A percentile compares a stretch with the other conserved stretches of the same genome.
phyloP scores from a whole-genome alignment of 2,113 vertebrate species.

The Hippotragus niger region DNA sequence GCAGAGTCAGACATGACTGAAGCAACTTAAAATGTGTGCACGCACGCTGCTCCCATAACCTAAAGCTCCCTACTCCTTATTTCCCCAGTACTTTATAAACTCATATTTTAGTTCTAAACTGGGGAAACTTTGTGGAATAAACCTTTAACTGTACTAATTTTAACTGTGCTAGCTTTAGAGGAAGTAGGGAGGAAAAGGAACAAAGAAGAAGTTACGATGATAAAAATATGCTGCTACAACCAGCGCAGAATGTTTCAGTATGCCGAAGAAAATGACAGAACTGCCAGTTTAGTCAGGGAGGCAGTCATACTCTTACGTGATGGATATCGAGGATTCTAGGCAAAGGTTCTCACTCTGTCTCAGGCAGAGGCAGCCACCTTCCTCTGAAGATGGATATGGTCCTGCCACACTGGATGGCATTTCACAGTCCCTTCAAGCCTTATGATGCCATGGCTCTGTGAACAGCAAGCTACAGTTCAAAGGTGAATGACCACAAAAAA shows the following conservation, averaged over 20 bases:
- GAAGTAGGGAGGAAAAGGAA: not conserved
- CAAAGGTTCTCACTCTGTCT: not conserved
- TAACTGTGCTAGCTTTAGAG: not conserved
- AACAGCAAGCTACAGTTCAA: not conserved
- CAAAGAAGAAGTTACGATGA: not conserved
- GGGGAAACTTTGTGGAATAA: not conserved
- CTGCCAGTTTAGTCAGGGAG: not conserved
- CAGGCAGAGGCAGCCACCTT: not conserved
- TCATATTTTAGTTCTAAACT: not conserved
- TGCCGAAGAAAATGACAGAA: not conserved
- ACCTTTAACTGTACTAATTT: not conserved
- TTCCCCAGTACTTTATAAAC: not conserved
- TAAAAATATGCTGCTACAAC: not conserved
- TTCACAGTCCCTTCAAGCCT: not conserved
- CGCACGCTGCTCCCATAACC: not conserved
- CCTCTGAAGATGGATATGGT: not conserved
- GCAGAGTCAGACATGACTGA: not conserved
- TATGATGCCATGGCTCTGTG: not conserved
- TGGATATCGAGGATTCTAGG: rapidly evolving
- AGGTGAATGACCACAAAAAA: not conserved
- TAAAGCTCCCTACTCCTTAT: not conserved
- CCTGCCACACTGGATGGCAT: not conserved
- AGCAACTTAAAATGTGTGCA: not conserved
- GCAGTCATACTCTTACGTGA: not conserved
- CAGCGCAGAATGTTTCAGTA: not conserved